Base-by-base conservation (phyloP, 1,140 invertebrate species). In the Colletes gigas region DNA sequence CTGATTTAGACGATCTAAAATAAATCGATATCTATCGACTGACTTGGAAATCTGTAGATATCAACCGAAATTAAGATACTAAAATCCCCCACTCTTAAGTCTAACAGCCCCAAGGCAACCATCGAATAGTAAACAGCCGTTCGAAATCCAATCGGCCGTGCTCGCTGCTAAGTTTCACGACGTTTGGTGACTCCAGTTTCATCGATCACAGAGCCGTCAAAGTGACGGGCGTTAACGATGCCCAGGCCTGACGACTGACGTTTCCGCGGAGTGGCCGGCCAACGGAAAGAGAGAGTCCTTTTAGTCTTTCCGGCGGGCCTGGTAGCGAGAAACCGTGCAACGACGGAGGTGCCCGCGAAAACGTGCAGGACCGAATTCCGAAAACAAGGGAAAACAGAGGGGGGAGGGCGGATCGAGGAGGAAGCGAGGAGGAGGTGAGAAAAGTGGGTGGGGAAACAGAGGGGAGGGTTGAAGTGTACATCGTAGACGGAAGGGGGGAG, bases 101-200 rank as follows among this genome's bases (percentile, higher is more conserved):
- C 19, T 15, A 10, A n/a, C 14, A 8, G 8, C 62, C 6, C n/a
- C 15, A 41, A 17, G 30, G 17, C 39, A 19, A 47, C 14, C 63
- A 19, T n/a, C n/a, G n/a, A 8, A n/a, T 15, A 19, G 8, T 19
- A 44, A 66, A 66, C 41, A 47, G 17, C 63, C 19, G 17, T 8
- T 47, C n/a, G 41, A 66, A 5, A 47, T 66, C 63, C 63, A 66
- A 66, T 47, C 41, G 41, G 41, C 47, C 47, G 17, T 47, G 17
- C 41, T 44, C 9, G 17, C 14, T 12, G 62, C 57, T 73, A 72
- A 79, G 59, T 83, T 47, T 47, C n/a, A 66, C 41, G 41, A 41
- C 9, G 41, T 47, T 9, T 8, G 41, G 17, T 41, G 10, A 19
- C 41, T 47, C 17, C 41, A 10, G n/a, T 66, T 66, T 66, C 63